Percentiles rank a stretch among this genome's conserved stretches.
phyloP scores from a whole-genome alignment of 2,888 invertebrate genomes.

The Clostera curtula region DNA sequence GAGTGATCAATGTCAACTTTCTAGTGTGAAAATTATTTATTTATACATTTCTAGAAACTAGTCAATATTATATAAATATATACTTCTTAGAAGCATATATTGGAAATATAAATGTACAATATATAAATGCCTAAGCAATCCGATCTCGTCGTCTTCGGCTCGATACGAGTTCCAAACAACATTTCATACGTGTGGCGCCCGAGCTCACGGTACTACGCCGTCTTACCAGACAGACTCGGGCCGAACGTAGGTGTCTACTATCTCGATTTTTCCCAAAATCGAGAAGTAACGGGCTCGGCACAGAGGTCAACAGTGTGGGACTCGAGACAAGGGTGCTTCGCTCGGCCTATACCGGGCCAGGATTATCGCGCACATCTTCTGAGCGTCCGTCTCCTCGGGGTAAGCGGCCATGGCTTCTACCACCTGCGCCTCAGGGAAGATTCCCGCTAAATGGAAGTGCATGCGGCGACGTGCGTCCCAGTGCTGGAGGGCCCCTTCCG shows the following conservation, averaged over 20 bases:
- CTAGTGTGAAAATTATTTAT: constrained; percentile 19
- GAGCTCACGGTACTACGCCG: constrained; percentile 34
- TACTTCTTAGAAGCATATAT: constrained; percentile 55
- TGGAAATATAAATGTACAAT: constrained; percentile 24
- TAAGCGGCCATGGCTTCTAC: constrained; percentile 89
- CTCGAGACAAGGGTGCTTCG: constrained; percentile 39
- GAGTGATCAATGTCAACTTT: constrained; percentile 13
- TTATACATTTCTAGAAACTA: constrained; percentile 39
- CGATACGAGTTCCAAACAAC: background rate
- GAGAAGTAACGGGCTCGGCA: constrained; percentile 32
- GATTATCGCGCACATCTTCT: constrained; percentile 91
- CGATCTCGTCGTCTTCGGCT: constrained; percentile 3
- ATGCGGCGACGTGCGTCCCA: constrained; percentile 84
- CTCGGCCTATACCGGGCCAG: constrained; percentile 80
- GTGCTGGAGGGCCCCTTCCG: constrained; percentile 63
- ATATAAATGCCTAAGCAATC: constrained; percentile 34
- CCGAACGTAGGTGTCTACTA: no score
- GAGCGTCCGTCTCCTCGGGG: constrained; percentile 92
- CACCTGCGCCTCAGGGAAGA: constrained; percentile 95
- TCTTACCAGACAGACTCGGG: no score
- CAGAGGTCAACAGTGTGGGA: constrained; percentile 30
- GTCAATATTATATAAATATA: constrained; percentile 29
- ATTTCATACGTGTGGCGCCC: no score
- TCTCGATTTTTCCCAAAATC: constrained; percentile 53
- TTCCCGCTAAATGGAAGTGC: constrained; percentile 91